These are phyloP conservation scores for Nothura maculosa DNA, from an alignment of 2,797 vertebrate species.

Conservation along the genomic window DNA sequence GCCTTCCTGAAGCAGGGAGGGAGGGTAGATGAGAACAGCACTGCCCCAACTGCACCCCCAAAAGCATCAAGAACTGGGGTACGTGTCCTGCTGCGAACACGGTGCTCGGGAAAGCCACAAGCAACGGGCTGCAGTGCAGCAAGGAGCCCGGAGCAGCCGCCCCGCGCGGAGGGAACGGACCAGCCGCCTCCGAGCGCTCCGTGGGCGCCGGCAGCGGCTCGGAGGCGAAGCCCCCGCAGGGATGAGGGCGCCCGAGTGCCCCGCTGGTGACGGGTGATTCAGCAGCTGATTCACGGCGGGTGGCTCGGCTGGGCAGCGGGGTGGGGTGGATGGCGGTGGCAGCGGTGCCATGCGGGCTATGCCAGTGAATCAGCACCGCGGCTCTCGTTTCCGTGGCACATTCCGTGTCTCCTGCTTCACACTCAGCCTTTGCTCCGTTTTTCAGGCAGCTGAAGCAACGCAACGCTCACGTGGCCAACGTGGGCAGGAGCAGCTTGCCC, in stretches of 20 bases:
- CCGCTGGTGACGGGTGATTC: not conserved
- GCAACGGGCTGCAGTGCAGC: not conserved
- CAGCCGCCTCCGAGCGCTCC: no score
- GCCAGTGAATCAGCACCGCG: slow-evolving; percentile 16
- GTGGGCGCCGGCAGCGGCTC: not conserved
- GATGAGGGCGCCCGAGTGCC: not conserved
- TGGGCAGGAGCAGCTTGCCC: not conserved
- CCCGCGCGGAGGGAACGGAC: no score
- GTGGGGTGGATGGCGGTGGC: not conserved
- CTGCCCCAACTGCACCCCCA: not conserved
- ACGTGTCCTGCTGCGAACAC: not conserved
- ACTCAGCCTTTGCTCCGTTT: not conserved
- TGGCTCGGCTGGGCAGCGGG: slow-evolving; percentile 6
- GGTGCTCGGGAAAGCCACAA: not conserved
- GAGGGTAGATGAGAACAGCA: not conserved
- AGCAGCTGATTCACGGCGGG: not conserved
- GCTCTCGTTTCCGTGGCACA: not conserved
- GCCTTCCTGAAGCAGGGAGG: not conserved
- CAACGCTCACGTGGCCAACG: not conserved
- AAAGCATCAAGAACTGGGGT: not conserved
- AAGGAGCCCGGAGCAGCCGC: no score
- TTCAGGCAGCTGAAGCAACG: not conserved
- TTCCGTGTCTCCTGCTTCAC: not conserved
- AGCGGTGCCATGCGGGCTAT: not conserved
- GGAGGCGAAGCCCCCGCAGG: not conserved